Evolutionary conservation across 2,113 vertebrate genomes (phyloP), one percentile per base, ranked within the genome.

Genomic region (Pseudonaja textilis): DNA sequence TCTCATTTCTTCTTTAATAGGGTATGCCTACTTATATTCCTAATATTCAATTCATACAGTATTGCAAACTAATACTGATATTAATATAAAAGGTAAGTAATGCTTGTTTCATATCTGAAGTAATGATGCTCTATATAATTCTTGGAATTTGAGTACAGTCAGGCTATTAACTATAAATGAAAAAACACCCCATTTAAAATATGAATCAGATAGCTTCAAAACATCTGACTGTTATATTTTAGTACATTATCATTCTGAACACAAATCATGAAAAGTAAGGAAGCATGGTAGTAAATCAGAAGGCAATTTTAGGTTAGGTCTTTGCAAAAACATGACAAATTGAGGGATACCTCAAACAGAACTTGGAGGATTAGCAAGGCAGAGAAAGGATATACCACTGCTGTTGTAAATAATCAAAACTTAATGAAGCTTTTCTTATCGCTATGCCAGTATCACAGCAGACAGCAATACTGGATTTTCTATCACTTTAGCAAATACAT

Each of bases 371-470:
- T 89, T 93, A 93, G 88, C 42, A 85, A 52, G 34, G 47, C 55
- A 59, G 39, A 85, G 4, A 45, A 69, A 87, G 54, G 90, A 23
- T 55, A 94, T 55, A 52, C 26, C 22, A 52, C 52, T 42, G 5
- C 1, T 92, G 90, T 90, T 34, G 64, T 90, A 26, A 92, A 96
- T 93, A 89, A 93, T 90, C 55, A 89, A 91, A 86, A 52, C 22
- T 9, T 54, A 55, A 52, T 1, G 26, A 94, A 92, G 74, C 10
- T 22, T 90, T 85, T 92, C 81, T 92, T 74, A 92, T 92, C 91
- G 59, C 12, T 0, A 59, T 85, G 61, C 88, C 61, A 57, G 90
- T 91, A 90, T 92, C 92, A 94, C 14, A 74, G 88, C 88, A 86
- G 94, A 81, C 8, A 94, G 91, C 1, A 4, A 34, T 11, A 86